These are phyloP conservation scores for Myzus persicae DNA, from an alignment of 1,140 invertebrate genomes.

Conservation along the genomic window DNA sequence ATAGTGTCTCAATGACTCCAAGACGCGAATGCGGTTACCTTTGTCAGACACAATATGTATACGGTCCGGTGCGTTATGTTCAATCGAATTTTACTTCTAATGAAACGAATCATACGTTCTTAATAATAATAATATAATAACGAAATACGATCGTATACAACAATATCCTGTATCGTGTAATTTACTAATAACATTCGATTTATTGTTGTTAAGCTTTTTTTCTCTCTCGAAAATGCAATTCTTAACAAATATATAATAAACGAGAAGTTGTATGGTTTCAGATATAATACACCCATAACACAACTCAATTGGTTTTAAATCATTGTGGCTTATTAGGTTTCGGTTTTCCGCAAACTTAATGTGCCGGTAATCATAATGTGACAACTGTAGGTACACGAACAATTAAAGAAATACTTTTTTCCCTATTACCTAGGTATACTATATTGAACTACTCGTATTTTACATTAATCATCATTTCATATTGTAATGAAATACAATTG, in stretches of 20 bases:
- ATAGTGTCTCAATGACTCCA: not conserved
- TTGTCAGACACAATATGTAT: not conserved
- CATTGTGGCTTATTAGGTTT: not conserved
- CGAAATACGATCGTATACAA: not conserved
- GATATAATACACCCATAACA: not conserved
- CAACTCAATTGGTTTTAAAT: not conserved
- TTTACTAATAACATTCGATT: not conserved
- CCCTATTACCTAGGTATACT: too few relatives aligned
- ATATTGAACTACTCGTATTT: not conserved
- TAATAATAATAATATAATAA: constrained; percentile 26
- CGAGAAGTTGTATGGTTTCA: not conserved
- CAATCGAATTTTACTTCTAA: constrained; percentile 23
- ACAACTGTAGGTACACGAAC: not conserved
- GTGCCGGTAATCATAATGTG: not conserved
- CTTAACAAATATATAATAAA: not conserved
- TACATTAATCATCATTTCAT: not conserved
- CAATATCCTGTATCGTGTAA: not conserved
- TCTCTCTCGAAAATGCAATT: not conserved
- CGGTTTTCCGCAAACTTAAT: not conserved
- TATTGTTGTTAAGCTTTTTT: not conserved
- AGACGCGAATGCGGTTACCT: not conserved
- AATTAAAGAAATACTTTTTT: not conserved
- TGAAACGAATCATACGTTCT: not conserved
- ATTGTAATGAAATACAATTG: too few relatives aligned
- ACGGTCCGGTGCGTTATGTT: not conserved